Evolutionary conservation across 2,113 vertebrate genomes (phyloP), one percentile per base, ranked within the genome.

Genomic region (human (Homo sapiens)): DNA sequence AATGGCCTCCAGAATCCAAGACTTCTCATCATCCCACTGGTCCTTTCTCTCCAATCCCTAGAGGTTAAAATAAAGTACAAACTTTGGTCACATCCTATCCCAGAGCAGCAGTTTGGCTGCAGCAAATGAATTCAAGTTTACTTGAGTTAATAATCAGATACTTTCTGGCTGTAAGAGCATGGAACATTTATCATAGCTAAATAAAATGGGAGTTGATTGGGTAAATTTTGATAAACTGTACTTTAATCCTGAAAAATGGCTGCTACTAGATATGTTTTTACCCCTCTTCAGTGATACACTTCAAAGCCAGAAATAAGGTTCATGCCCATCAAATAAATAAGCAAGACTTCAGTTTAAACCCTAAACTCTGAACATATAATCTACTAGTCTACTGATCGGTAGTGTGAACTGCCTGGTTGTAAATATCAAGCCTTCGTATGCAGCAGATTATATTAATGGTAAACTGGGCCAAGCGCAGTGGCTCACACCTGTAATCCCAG

Each of bases 21-120:
- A 35, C 32, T 75, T 96, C 45, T 79, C 88, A 48, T n/a, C 23
- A 48, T n/a, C 23, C 79, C 30, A 35, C 22, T 5, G 40, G 38
- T 55, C 6, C 27, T 79, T 8, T 66, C 90, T 43, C 61, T 32
- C 18, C 43, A 83, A 11, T 5, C 12, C 38, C 64, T 55, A 45
- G 1, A 95, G 80, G 55, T 66, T 92, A 93, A 96, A 89, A 40
- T 40, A 66, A 89, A 95, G 84, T 38, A 61, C 17, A 86, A 78
- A 57, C 18, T 70, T 76, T 50, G 70, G 22, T 72, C 90, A 80
- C 9, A 45, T 68, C 32, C 55, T 23, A 57, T 23, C 25, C 20
- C 13, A 3, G 17, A 61, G 16, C 11, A 45, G n/a, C 13, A 85
- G n/a, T 14, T 6, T n/a, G 75, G 32, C 14, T 50, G 23, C 8